Conservation (phyloP, 2,797 vertebrate genomes). For the Gadopsis marmoratus region DNA sequence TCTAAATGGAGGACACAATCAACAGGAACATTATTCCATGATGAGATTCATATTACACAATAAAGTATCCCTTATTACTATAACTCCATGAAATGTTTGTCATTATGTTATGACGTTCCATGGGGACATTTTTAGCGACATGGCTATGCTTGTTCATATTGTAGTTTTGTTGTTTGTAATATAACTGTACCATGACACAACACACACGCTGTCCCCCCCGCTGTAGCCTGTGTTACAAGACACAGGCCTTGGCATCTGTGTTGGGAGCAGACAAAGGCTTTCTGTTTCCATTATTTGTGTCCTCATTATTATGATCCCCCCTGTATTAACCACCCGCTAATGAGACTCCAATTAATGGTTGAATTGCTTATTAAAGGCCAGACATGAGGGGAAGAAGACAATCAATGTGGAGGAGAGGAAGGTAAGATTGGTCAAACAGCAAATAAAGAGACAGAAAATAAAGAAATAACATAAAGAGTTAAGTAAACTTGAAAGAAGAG, state of each 20-base stretch:
- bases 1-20: conserved; percentile 18
- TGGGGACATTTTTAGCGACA: not conserved
- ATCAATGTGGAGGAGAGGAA: conserved; percentile 24
- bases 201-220: conserved; percentile 16
- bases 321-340: conserved; percentile 75
- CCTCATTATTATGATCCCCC: conserved; percentile 75
- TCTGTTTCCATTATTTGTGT: conserved; percentile 70
- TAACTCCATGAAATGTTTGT: not conserved
- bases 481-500: conserved; percentile 41
- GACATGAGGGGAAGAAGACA: conserved; percentile 46
- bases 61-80: conserved; percentile 2
- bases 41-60: not conserved
- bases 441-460: conserved; percentile 31
- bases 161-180: conserved; percentile 3
- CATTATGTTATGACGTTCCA: not conserved
- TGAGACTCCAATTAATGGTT: conserved; percentile 76
- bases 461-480: conserved; percentile 38
- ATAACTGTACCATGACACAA: conserved; percentile 26
- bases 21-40: not conserved
- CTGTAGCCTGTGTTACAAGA: conserved; percentile 41
- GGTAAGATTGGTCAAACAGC: conserved; percentile 31
- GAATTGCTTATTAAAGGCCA: conserved; percentile 74
- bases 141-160: conserved; percentile 6
- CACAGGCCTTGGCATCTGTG: conserved; percentile 51
- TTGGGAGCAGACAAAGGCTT: conserved; percentile 58